Percentiles rank a stretch among this genome's conserved stretches.
These are phyloP conservation scores for Peromyscus californicus DNA, from an alignment of 2,113 vertebrate genomes.

Conservation along the genomic window DNA sequence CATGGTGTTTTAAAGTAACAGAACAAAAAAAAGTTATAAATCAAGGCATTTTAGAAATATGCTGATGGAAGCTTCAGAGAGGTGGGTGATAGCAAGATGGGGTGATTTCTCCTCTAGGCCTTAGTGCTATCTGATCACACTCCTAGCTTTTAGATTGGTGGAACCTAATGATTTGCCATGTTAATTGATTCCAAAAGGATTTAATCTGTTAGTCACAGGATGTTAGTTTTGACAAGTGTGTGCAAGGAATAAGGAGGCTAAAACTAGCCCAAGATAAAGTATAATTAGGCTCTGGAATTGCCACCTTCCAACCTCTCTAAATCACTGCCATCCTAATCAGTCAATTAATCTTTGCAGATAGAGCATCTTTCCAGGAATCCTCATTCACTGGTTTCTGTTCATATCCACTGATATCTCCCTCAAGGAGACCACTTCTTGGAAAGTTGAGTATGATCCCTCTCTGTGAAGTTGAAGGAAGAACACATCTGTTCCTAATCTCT, in stretches of 20 bases:
- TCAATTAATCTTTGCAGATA: neutral
- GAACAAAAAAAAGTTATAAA: neutral
- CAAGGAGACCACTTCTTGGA: neutral
- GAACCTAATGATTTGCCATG: neutral
- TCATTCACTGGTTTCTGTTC: neutral
- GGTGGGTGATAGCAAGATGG: neutral
- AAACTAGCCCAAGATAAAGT: neutral
- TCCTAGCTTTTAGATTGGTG: neutral
- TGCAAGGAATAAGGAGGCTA: neutral
- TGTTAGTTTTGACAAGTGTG: neutral
- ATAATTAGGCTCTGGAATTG: neutral
- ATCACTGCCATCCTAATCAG: neutral
- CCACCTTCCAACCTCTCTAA: neutral
- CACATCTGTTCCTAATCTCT: neutral
- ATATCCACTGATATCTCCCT: neutral
- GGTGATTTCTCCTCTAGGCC: neutral
- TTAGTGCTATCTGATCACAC: neutral
- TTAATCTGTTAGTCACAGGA: neutral
- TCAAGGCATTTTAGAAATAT: neutral
- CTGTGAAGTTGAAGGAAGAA: neutral
- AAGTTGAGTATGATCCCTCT: neutral
- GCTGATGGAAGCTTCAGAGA: neutral
- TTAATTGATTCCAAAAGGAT: neutral
- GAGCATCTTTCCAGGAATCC: neutral
- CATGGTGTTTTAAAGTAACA: neutral